Conservation (phyloP, 2,888 invertebrate genomes). For the Actias luna region DNA sequence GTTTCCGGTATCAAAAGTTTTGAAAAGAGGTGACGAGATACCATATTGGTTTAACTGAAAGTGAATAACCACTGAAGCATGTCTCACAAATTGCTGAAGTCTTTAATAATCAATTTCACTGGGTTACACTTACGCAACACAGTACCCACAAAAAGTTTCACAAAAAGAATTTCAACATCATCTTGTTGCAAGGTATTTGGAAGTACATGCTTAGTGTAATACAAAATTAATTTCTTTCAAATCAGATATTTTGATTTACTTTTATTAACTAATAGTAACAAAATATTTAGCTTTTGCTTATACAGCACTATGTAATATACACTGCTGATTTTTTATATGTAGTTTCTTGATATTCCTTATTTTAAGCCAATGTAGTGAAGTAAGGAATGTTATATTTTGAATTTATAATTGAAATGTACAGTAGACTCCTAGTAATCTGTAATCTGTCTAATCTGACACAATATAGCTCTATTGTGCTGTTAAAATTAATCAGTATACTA, state of each 20-base stretch:
- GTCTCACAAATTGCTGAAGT: slow-evolving; percentile 55
- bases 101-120: slow-evolving; percentile 47
- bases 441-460: too few species aligned
- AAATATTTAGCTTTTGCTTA: neutral
- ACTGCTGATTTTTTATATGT: neutral
- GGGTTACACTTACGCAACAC: slow-evolving; percentile 53
- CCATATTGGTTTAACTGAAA: slow-evolving; percentile 46
- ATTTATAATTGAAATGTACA: too few species aligned
- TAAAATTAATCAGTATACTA: too few species aligned
- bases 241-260: neutral
- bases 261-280: neutral
- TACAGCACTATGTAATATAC: neutral
- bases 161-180: slow-evolving; percentile 68
- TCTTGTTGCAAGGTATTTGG: slow-evolving; percentile 69
- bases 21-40: slow-evolving; percentile 68
- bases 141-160: slow-evolving; percentile 47
- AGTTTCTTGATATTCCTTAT: neutral
- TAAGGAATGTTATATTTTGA: too few species aligned
- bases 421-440: too few species aligned
- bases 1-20: slow-evolving; percentile 60
- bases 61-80: slow-evolving; percentile 55
- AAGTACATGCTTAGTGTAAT: slow-evolving; percentile 32
- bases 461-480: too few species aligned
- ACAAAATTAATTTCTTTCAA: slow-evolving; percentile 5
- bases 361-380: too few species aligned